A percentile compares a stretch with the other conserved stretches of the same genome.
These are phyloP conservation scores for Siniperca scherzeri DNA, from an alignment of 2,797 vertebrate genomes.

Conservation along the genomic window DNA sequence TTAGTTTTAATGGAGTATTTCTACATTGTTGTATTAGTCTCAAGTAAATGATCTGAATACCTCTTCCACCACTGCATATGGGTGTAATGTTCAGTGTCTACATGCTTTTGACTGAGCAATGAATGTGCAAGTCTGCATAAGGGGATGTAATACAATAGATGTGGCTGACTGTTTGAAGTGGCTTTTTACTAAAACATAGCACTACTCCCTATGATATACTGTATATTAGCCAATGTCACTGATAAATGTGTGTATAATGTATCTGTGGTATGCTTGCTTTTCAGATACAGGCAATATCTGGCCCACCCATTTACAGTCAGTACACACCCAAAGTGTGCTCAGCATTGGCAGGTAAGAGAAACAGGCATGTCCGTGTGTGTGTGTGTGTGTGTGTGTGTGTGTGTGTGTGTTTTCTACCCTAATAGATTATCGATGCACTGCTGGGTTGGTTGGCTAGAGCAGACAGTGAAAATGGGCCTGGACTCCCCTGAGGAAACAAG, in stretches of 20 bases:
- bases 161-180: background rate
- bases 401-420: slow-evolving; percentile 46
- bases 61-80: background rate
- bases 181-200: background rate
- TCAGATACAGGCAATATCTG: slow-evolving; percentile 53
- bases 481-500: slow-evolving; percentile 78
- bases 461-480: slow-evolving; percentile 82
- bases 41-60: background rate
- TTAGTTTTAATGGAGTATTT: background rate
- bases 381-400: slow-evolving; percentile 22
- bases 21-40: background rate
- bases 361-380: slow-evolving; percentile 17
- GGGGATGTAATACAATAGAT: background rate
- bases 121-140: background rate
- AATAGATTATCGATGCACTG: slow-evolving; percentile 84
- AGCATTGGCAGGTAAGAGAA: slow-evolving; percentile 68
- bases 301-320: slow-evolving; percentile 38
- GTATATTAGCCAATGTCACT: background rate
- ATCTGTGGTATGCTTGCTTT: slow-evolving; percentile 56
- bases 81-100: background rate
- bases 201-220: background rate
- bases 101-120: background rate
- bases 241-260: slow-evolving; percentile 30
- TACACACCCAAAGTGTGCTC: slow-evolving; percentile 36
- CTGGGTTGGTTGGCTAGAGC: slow-evolving; percentile 74